phyloP scores from a whole-genome alignment of 2,888 invertebrate species.

The Zonitis immaculata region DNA sequence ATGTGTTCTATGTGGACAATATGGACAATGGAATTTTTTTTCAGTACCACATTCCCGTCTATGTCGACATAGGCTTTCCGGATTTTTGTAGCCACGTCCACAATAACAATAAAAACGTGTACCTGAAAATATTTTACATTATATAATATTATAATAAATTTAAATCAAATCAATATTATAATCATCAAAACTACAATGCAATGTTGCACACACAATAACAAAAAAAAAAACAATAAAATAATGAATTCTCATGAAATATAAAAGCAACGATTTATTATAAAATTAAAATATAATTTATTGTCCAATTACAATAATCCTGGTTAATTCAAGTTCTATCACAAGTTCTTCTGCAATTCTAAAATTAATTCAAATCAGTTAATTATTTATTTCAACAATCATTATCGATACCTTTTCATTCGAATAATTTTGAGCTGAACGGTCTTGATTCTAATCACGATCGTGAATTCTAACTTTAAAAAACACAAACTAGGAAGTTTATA shows the following conservation, averaged over 20 bases:
- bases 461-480: no score
- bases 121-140: slow-evolving; percentile 1
- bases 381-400: neutral
- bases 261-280: no score
- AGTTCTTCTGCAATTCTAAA: slow-evolving; percentile 23
- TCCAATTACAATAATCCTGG: neutral
- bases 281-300: no score
- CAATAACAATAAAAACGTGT: slow-evolving; percentile 22
- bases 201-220: neutral
- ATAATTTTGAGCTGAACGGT: no score
- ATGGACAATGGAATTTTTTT: slow-evolving; percentile 25
- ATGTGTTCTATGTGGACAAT: slow-evolving; percentile 25
- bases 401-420: slow-evolving; percentile 2
- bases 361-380: neutral
- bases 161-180: neutral
- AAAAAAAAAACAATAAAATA: neutral
- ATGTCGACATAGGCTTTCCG: slow-evolving; percentile 31
- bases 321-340: slow-evolving; percentile 22
- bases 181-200: neutral
- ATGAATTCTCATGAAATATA: neutral
- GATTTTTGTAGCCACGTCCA: slow-evolving; percentile 32
- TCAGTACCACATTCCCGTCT: slow-evolving; percentile 29
- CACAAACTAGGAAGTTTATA: no score
- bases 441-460: no score
- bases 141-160: neutral